Percentiles rank a stretch among this genome's conserved stretches.
phyloP scores from a whole-genome alignment of 2,113 vertebrate species.

The Cepphus grylle region DNA sequence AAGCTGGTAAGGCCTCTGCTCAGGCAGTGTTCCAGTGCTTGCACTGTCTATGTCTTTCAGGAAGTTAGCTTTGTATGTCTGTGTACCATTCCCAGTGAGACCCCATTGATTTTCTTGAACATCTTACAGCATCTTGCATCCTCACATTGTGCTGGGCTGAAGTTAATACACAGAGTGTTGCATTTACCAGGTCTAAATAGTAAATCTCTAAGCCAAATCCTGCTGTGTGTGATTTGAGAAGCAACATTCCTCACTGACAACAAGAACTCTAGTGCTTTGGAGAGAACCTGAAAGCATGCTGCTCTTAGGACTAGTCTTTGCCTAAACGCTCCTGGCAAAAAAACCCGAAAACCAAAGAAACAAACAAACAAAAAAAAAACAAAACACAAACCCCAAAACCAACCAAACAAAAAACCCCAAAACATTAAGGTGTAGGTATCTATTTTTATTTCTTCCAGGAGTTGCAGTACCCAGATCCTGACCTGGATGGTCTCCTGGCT shows the following conservation, averaged over 20 bases:
- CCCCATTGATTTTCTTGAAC: neutral
- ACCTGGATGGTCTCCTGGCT: neutral
- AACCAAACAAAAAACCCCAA: too few relatives aligned
- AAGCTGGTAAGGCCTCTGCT: neutral
- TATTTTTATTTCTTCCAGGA: neutral
- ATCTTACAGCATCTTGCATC: neutral
- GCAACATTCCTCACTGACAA: neutral
- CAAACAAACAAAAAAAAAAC: neutral
- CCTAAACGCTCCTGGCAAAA: neutral
- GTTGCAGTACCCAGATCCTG: neutral
- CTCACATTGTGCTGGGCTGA: neutral
- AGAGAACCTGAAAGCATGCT: neutral
- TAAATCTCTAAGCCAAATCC: neutral
- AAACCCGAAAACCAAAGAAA: too few relatives aligned
- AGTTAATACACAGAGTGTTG: neutral
- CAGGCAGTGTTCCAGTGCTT: neutral
- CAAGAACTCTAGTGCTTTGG: neutral
- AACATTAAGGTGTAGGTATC: neutral
- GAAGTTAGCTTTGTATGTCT: neutral
- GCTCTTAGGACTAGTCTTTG: neutral
- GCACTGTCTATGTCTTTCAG: neutral
- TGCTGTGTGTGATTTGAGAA: neutral
- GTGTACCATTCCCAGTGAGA: neutral
- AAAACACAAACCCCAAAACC: neutral
- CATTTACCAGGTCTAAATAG: neutral